These are phyloP conservation scores for Eremobia ochroleuca DNA, from an alignment of 2,888 invertebrate species.

Conservation along the genomic window DNA sequence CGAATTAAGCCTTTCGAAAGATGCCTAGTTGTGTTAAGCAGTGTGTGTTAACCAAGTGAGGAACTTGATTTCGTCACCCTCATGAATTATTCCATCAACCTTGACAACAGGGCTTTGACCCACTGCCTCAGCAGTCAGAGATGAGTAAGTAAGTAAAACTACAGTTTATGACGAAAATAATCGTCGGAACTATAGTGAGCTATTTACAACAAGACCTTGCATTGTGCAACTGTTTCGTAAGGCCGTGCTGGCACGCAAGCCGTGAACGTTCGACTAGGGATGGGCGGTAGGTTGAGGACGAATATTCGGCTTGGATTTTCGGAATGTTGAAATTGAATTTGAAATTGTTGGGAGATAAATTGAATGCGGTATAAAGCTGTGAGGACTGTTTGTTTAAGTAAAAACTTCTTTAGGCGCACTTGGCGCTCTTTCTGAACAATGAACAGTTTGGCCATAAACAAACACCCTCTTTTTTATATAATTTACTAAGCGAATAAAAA, in stretches of 20 bases:
- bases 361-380: neutral
- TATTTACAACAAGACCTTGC: constrained; percentile 64
- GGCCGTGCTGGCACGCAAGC: constrained; percentile 60
- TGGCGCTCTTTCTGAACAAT: neutral
- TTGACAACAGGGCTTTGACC: constrained; percentile 57
- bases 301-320: constrained; percentile 23
- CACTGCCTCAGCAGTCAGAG: constrained; percentile 13
- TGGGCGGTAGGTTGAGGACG: neutral
- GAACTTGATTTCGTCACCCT: constrained; percentile 21
- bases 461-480: neutral
- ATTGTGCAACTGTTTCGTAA: constrained; percentile 64
- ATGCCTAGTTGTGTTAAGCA: neutral
- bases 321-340: neutral
- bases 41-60: neutral
- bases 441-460: neutral
- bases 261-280: constrained; percentile 22
- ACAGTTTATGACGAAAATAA: constrained; percentile 65
- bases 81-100: constrained; percentile 34
- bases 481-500: neutral
- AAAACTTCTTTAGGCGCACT: neutral
- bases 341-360: neutral
- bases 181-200: constrained; percentile 59
- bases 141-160: constrained; percentile 52
- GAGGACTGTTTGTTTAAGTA: neutral
- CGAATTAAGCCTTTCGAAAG: no score